phyloP scores from a whole-genome alignment of 2,113 vertebrate species.

The Spilogale gracilis region DNA sequence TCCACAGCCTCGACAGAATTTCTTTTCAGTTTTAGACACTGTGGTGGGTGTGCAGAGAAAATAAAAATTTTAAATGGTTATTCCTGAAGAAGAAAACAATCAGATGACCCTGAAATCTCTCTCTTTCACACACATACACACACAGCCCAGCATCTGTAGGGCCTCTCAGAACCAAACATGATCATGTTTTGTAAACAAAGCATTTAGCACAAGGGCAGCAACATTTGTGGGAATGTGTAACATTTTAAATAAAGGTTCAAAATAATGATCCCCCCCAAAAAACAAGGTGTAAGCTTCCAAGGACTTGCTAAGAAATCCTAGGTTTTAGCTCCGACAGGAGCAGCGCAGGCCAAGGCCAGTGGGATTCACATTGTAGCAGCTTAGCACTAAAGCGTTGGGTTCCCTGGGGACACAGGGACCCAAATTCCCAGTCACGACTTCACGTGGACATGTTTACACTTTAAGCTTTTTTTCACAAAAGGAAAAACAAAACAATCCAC shows the following conservation, averaged over 20 bases:
- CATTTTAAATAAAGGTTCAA: conserved; percentile 31
- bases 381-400: not conserved
- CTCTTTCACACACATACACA: not conserved
- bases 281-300: not conserved
- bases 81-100: not conserved
- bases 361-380: not conserved
- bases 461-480: not conserved
- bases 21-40: not conserved
- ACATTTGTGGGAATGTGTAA: not conserved
- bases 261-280: not conserved
- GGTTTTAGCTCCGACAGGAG: not conserved
- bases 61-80: not conserved
- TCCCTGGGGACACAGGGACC: rapidly evolving
- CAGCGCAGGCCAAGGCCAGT: not conserved
- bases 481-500: not conserved
- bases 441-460: not conserved
- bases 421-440: not conserved
- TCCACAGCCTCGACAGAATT: not conserved
- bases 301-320: not conserved
- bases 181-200: conserved; percentile 3
- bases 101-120: not conserved
- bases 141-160: not conserved
- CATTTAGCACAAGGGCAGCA: not conserved
- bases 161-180: not conserved
- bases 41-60: not conserved